Base-by-base conservation (phyloP, 2,888 invertebrate species). In the Allacma fusca region DNA sequence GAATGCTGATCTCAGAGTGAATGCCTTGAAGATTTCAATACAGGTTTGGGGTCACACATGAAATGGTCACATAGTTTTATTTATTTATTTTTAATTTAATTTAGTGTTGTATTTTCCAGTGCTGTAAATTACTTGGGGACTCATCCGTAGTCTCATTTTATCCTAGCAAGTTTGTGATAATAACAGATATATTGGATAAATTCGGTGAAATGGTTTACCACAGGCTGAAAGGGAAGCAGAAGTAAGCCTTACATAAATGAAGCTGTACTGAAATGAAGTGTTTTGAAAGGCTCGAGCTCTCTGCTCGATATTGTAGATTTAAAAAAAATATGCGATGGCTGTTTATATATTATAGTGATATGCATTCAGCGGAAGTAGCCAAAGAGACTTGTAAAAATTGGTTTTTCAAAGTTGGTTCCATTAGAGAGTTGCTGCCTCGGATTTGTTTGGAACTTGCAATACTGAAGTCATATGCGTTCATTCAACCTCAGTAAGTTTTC, bases 341-440 rank as follows among this genome's bases (percentile, higher is more conserved):
- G n/a, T 44, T 16, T 9, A 2, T 50, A 26, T 68, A 12, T 80
- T 75, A 1, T 29, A 83, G 83, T 75, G 82, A 83, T 44, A 78
- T 78, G 68, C 79, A 82, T 34, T 81, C 82, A 19, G 77, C 92
- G 0, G 95, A 95, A 86, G 89, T 92, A 72, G 96, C 97, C 0
- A 95, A 95, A 87, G 98, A 98, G 88, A 98, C 97, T 0, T 97
- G 97, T 86, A 91, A 95, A 83, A 99, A 99, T 88, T 99, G 99
- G 99, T 96, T 99, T 88, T 97, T 95, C 87, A 99, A 99, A 90
- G 95, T 98, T 86, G 96, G 98, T 0, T 98, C 98, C 0, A 97
- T 99, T 84, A 89, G 97, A 81, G 98, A 99, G 87, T 88, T 99
- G 9, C 90, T 99, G 68, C 98, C 98, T 0, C 89, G 96, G 77